A percentile compares a stretch with the other conserved stretches of the same genome.
phyloP scores from a whole-genome alignment of 2,797 vertebrate species.

The Eulemur coronatus region DNA sequence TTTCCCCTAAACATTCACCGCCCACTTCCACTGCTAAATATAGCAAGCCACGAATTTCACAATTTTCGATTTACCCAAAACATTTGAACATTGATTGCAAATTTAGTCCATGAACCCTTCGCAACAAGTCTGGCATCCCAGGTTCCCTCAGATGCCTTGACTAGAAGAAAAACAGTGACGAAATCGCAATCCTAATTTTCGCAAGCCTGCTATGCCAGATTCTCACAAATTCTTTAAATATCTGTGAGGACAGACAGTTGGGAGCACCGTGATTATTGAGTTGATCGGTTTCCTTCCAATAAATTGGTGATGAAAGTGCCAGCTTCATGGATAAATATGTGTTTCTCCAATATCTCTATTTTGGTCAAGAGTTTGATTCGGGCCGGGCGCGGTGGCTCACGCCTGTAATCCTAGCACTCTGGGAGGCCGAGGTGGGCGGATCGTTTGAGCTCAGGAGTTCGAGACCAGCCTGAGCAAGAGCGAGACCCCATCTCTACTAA shows the following conservation, averaged over 20 bases:
- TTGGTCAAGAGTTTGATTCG: neutral
- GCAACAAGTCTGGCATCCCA: neutral
- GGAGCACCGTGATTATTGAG: neutral
- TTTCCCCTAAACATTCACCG: neutral
- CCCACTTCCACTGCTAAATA: conserved; percentile 48
- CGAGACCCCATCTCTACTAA: too few relatives aligned
- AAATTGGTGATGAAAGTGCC: neutral
- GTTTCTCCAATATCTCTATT: neutral
- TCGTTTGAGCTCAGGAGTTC: too few relatives aligned
- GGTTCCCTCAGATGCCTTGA: neutral
- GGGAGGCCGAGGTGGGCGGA: too few relatives aligned
- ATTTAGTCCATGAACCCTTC: neutral
- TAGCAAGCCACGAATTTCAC: conserved; percentile 41
- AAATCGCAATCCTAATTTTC: neutral
- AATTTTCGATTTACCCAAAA: conserved; percentile 43
- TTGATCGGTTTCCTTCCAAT: neutral
- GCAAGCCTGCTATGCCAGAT: neutral
- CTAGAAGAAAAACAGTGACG: neutral
- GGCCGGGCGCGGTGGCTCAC: too few relatives aligned
- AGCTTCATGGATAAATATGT: neutral
- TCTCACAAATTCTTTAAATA: neutral
- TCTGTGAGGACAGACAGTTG: neutral
- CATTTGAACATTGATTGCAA: neutral
- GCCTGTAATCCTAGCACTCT: too few relatives aligned
- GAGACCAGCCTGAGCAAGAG: too few relatives aligned